Conservation (phyloP, 2,888 invertebrate species). For the Scaeva pyrastri region DNA sequence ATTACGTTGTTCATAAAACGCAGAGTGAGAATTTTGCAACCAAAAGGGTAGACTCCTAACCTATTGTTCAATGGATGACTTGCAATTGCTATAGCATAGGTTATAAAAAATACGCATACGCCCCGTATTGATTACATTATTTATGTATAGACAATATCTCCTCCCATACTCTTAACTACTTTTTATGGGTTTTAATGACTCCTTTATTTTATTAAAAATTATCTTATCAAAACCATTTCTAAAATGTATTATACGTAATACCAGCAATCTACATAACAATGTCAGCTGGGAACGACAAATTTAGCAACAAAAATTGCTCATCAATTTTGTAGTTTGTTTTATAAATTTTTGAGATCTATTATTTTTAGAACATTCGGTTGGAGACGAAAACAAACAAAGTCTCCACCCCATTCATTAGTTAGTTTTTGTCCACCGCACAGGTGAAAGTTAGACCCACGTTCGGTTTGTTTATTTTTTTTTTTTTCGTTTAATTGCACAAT, state of each 20-base stretch:
- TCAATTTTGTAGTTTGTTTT: background rate
- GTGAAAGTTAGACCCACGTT: constrained; percentile 48
- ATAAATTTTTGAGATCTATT: background rate
- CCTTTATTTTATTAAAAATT: background rate
- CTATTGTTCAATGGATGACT: too few species aligned
- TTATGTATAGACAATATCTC: background rate
- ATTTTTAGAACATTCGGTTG: constrained; percentile 35
- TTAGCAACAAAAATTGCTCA: background rate
- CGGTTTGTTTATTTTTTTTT: background rate
- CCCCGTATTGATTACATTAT: background rate
- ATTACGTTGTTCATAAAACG: too few species aligned
- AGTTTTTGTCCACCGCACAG: constrained; percentile 33
- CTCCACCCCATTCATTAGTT: constrained; percentile 40
- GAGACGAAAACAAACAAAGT: constrained; percentile 36
- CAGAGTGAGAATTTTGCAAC: too few species aligned
- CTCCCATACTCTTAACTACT: background rate
- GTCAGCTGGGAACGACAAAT: background rate
- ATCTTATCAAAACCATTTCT: background rate
- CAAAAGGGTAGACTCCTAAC: too few species aligned
- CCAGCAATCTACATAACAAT: background rate
- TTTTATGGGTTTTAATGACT: background rate
- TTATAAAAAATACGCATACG: constrained; percentile 15
- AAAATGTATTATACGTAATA: background rate
- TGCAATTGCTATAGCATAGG: too few species aligned
- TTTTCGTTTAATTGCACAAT: background rate